These are phyloP conservation scores for Aphis craccivora DNA, from an alignment of 1,140 invertebrate genomes.

Conservation along the genomic window DNA sequence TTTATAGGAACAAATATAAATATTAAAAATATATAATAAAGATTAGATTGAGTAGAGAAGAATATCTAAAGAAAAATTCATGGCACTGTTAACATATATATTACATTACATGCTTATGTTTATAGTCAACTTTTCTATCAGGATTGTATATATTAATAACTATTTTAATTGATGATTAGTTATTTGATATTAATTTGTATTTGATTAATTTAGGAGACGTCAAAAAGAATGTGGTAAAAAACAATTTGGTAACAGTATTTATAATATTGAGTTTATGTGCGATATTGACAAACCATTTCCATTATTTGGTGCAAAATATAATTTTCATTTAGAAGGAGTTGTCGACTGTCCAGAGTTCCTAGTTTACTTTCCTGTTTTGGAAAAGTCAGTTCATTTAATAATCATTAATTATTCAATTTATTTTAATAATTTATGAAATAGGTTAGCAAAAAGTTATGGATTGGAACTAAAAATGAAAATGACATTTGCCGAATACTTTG, in stretches of 20 bases:
- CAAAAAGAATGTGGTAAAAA: slow-evolving; percentile 70
- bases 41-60: background rate
- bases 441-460: slow-evolving; percentile 70
- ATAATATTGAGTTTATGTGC: slow-evolving; percentile 80
- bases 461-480: slow-evolving; percentile 69
- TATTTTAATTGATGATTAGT: background rate
- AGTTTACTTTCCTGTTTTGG: slow-evolving; percentile 88
- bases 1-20: too few species aligned
- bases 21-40: too few species aligned
- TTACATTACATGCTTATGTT: background rate
- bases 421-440: slow-evolving; percentile 60
- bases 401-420: background rate
- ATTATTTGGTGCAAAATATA: slow-evolving; percentile 95
- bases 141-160: background rate
- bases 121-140: background rate
- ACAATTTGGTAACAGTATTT: slow-evolving; percentile 88
- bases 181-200: slow-evolving; percentile 27
- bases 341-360: slow-evolving; percentile 99
- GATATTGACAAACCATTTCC: slow-evolving; percentile 76
- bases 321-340: slow-evolving; percentile 94
- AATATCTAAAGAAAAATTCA: background rate
- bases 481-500: slow-evolving; percentile 70
- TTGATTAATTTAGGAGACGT: slow-evolving; percentile 66
- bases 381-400: slow-evolving; percentile 64
- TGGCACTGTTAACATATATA: background rate